These are phyloP conservation scores for Xyrichtys novacula DNA, from an alignment of 2,797 vertebrate species.

Conservation along the genomic window DNA sequence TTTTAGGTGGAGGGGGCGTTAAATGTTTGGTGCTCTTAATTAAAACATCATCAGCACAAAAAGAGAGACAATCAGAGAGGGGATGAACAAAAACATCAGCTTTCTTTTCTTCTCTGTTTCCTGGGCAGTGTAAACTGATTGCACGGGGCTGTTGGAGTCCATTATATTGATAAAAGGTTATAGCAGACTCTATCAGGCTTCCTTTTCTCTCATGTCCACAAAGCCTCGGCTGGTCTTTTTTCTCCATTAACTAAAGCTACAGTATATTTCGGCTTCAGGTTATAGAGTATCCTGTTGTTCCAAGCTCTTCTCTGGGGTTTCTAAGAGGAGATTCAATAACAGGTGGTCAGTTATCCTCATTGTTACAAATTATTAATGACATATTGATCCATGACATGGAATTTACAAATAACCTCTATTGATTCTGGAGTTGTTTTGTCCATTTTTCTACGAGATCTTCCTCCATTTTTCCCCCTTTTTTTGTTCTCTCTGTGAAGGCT, in stretches of 20 bases:
- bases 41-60: slow-evolving; percentile 18
- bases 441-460: not conserved
- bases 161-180: slow-evolving; percentile 70
- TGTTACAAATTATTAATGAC: slow-evolving; percentile 34
- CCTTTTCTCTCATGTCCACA: slow-evolving; percentile 38
- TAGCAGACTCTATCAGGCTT: slow-evolving; percentile 50
- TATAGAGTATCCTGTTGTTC: slow-evolving; percentile 13
- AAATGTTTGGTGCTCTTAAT: slow-evolving; percentile 44
- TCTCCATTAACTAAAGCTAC: slow-evolving; percentile 62
- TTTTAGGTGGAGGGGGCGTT: slow-evolving; percentile 27
- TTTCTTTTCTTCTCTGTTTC: slow-evolving; percentile 14
- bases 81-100: slow-evolving; percentile 28
- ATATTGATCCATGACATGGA: slow-evolving; percentile 32
- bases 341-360: slow-evolving; percentile 20
- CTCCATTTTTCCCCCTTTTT: not conserved
- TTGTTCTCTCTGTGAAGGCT: not conserved
- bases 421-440: not conserved
- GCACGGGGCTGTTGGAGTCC: slow-evolving; percentile 53
- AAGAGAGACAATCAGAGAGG: slow-evolving; percentile 6
- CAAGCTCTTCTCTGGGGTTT: slow-evolving; percentile 23
- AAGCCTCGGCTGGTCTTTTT: slow-evolving; percentile 53
- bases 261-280: slow-evolving; percentile 44
- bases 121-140: slow-evolving; percentile 34
- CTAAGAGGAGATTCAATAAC: slow-evolving; percentile 42
- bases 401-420: slow-evolving; percentile 13